Conservation (phyloP, 2,113 vertebrate genomes). For the Dunckerocampus dactyliophorus region DNA sequence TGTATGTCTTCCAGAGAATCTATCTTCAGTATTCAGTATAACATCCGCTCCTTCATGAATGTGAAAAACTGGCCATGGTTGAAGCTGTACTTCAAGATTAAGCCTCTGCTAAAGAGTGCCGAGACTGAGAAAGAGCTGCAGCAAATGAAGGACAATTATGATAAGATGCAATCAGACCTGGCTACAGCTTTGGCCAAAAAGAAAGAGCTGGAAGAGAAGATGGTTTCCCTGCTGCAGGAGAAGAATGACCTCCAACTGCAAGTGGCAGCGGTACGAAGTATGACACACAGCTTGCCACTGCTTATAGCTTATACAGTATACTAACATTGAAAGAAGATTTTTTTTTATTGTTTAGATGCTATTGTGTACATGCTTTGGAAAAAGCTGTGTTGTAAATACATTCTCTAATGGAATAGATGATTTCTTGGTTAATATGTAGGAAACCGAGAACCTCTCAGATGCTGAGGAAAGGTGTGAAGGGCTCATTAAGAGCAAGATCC, state of each 20-base stretch:
- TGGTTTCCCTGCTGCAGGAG: slow-evolving; percentile 71
- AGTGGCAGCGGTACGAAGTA: slow-evolving; percentile 48
- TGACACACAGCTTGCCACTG: no score
- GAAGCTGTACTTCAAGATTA: slow-evolving; percentile 73
- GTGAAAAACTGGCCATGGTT: slow-evolving; percentile 78
- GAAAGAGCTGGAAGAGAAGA: slow-evolving; percentile 73
- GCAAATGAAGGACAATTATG: slow-evolving; percentile 77
- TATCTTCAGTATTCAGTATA: slow-evolving; percentile 83
- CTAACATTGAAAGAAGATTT: no score
- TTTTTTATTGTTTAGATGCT: neutral
- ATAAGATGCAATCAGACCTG: slow-evolving; percentile 80
- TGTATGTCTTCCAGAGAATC: slow-evolving; percentile 65
- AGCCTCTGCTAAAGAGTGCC: slow-evolving; percentile 76
- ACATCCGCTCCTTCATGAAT: slow-evolving; percentile 77
- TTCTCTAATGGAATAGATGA: neutral
- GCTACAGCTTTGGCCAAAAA: slow-evolving; percentile 71
- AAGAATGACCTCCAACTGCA: slow-evolving; percentile 74
- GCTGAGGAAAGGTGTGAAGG: slow-evolving; percentile 62
- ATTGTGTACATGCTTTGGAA: neutral
- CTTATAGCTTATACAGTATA: no score
- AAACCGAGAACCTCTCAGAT: slow-evolving; percentile 52
- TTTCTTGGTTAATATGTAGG: slow-evolving; percentile 24
- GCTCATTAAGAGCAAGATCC: slow-evolving; percentile 63
- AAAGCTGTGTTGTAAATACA: neutral
- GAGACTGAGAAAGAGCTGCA: slow-evolving; percentile 73